phyloP scores from a whole-genome alignment of 2,888 invertebrate species.

The Isoperla grammatica region DNA sequence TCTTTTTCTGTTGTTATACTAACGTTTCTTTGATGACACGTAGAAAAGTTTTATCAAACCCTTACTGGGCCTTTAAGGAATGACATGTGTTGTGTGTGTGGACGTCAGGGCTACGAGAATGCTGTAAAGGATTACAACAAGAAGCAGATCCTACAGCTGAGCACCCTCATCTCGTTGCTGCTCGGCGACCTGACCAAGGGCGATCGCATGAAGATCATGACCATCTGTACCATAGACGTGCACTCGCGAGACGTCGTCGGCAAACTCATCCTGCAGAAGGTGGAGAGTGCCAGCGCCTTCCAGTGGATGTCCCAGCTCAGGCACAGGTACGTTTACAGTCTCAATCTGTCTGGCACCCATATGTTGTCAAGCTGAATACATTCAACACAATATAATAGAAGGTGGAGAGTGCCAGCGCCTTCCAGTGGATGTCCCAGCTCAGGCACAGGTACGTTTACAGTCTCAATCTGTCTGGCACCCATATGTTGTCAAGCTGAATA shows the following conservation, averaged over 20 bases:
- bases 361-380: too few species aligned
- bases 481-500: too few species aligned
- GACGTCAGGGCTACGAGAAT: slow-evolving; percentile 73
- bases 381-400: too few species aligned
- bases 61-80: too few species aligned
- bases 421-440: slow-evolving; percentile 89
- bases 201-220: slow-evolving; percentile 93
- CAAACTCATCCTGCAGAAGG: slow-evolving; percentile 76
- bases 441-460: slow-evolving; percentile 51
- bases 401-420: slow-evolving; percentile 71
- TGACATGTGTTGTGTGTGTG: too few species aligned
- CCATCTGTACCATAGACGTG: slow-evolving; percentile 93
- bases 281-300: slow-evolving; percentile 72
- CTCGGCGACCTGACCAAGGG: slow-evolving; percentile 74
- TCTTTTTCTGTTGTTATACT: too few species aligned
- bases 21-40: too few species aligned
- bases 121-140: slow-evolving; percentile 89
- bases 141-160: slow-evolving; percentile 77
- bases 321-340: slow-evolving; percentile 46
- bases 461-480: too few species aligned
- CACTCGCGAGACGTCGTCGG: slow-evolving; percentile 91
- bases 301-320: slow-evolving; percentile 90
- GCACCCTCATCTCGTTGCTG: slow-evolving; percentile 72
- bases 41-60: too few species aligned
- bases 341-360: too few species aligned